A percentile compares a stretch with the other conserved stretches of the same genome.
Conservation (phyloP, 2,797 vertebrate genomes). For the Phylloscopus collybita region DNA sequence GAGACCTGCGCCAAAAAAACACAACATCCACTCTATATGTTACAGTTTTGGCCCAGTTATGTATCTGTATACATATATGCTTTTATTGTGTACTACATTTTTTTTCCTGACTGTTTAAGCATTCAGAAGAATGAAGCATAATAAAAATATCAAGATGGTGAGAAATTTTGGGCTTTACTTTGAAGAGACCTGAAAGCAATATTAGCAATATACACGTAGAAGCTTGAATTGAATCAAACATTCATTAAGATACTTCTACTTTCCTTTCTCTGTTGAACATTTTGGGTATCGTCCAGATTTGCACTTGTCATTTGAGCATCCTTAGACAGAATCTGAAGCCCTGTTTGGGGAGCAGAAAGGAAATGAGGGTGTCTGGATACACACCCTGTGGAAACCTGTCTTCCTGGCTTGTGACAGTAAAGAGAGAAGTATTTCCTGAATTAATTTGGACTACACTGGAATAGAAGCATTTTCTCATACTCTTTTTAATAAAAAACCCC, state of each 20-base stretch:
- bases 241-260: neutral
- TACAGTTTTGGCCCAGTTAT: neutral
- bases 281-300: neutral
- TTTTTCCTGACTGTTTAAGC: neutral
- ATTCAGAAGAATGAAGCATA: neutral
- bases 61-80: neutral
- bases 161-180: neutral
- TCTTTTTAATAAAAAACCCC: neutral
- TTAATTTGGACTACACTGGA: neutral
- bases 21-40: too few relatives aligned
- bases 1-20: neutral
- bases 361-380: neutral
- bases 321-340: neutral
- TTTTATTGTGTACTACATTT: neutral
- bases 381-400: neutral
- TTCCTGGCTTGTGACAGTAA: neutral
- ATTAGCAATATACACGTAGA: rapidly evolving
- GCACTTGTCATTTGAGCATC: neutral
- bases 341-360: neutral
- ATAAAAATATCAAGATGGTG: neutral
- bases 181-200: neutral
- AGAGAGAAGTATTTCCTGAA: neutral
- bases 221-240: neutral
- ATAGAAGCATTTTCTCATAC: neutral
- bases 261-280: neutral